Evolutionary conservation across 2,888 invertebrate species (phyloP).

Genomic region (Eumerus sabulonum): DNA sequence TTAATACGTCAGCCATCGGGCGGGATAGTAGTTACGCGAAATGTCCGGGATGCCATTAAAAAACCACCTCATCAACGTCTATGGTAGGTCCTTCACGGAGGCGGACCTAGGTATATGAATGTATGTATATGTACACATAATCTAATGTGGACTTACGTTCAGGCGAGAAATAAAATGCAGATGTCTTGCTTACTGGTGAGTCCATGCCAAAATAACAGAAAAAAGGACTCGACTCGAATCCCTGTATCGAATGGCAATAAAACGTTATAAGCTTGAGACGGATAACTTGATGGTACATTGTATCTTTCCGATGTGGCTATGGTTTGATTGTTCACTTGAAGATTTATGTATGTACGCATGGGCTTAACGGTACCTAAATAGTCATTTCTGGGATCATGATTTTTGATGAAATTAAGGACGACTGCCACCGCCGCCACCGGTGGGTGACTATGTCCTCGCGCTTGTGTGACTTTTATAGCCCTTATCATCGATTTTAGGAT

Average conservation of each 20-base stretch:
- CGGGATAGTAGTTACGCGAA: constrained; percentile 13
- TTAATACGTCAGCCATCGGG: constrained; percentile 43
- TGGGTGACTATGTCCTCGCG: no score
- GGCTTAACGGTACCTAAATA: no score
- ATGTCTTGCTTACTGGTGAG: constrained; percentile 54
- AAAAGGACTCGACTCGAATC: constrained; percentile 38
- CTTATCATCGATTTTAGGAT: neutral
- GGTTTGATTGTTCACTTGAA: no score
- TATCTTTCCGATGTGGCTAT: no score
- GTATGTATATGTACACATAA: no score
- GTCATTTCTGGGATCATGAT: no score
- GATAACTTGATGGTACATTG: neutral
- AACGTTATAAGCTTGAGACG: constrained; percentile 27
- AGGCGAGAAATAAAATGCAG: constrained; percentile 55
- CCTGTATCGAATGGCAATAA: constrained; percentile 59
- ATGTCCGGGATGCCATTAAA: constrained; percentile 42
- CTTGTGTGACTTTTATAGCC: constrained; percentile 15
- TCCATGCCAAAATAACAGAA: neutral
- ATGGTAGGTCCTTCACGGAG: constrained; percentile 14
- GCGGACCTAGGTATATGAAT: no score
- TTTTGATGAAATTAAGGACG: no score
- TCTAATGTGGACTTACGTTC: no score
- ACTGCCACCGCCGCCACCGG: no score
- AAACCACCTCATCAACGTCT: constrained; percentile 37
- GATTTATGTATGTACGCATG: no score